Percentiles rank a stretch among this genome's conserved stretches.
Conservation (phyloP, 2,888 invertebrate species). For the Frankliniella intonsa region DNA sequence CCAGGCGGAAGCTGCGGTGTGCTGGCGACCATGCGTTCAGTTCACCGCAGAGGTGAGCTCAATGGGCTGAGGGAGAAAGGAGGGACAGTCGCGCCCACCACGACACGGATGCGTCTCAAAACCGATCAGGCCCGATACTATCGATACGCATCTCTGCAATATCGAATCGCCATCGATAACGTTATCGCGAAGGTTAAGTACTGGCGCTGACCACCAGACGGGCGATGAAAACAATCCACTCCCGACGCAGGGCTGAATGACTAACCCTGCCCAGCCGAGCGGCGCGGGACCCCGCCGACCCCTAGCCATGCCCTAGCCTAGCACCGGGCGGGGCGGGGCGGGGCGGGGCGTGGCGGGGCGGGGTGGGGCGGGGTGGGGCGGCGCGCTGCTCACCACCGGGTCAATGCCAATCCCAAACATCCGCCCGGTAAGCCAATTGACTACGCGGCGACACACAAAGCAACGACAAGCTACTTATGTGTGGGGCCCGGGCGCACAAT, state of each 20-base stretch:
- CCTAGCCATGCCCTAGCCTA: no score
- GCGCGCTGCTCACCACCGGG: not conserved
- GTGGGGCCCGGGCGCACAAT: not conserved
- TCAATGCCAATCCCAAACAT: constrained; percentile 25
- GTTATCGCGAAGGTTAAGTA: not conserved
- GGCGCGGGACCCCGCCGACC: not conserved
- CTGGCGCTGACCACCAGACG: not conserved
- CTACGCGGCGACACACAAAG: constrained; percentile 11
- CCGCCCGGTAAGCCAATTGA: constrained; percentile 24
- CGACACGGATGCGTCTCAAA: no score
- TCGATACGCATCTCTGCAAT: no score
- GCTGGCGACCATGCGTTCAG: not conserved
- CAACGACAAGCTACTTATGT: constrained; percentile 1
- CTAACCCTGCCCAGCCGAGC: not conserved
- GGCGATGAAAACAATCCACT: not conserved
- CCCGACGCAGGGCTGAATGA: not conserved
- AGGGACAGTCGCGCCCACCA: not conserved
- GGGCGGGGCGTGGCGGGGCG: no score
- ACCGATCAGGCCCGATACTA: no score
- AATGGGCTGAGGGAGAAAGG: not conserved
- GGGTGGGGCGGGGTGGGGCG: not conserved
- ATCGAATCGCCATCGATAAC: not conserved
- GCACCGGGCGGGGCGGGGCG: no score
- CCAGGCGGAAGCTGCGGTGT: not conserved
- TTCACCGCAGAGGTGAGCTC: not conserved